phyloP scores from a whole-genome alignment of 2,797 vertebrate genomes.

The Galagoides demidoff region DNA sequence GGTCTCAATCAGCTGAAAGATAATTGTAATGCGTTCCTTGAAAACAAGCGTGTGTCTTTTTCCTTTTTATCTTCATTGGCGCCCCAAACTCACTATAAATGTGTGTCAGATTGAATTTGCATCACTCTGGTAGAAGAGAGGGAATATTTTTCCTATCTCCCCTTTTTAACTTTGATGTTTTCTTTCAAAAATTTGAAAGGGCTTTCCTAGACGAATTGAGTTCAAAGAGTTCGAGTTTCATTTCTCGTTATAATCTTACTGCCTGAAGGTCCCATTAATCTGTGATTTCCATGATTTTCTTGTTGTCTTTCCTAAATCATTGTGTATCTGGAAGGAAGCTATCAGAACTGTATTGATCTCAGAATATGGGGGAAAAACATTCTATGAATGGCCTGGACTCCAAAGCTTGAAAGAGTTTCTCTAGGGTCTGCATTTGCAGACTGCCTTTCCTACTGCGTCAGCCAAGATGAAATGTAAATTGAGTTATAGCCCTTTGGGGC shows the following conservation, averaged over 20 bases:
- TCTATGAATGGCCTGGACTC: not conserved
- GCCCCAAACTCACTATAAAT: not conserved
- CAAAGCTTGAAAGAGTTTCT: constrained; percentile 31
- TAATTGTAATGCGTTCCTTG: constrained; percentile 6
- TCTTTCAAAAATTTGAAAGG: constrained; percentile 57
- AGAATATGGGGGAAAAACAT: constrained; percentile 14
- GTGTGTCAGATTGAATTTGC: constrained; percentile 58
- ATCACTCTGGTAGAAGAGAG: not conserved
- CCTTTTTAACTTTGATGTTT: constrained; percentile 73
- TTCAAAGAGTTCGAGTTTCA: constrained; percentile 59
- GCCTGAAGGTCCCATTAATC: not conserved
- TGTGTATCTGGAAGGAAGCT: not conserved
- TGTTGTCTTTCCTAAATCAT: constrained; percentile 30
- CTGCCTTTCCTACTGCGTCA: constrained; percentile 28
- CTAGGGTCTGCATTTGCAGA: not conserved
- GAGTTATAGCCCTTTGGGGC: constrained; percentile 70
- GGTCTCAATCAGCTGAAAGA: constrained; percentile 26
- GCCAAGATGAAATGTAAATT: constrained; percentile 56
- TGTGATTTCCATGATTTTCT: not conserved
- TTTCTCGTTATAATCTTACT: constrained; percentile 50
- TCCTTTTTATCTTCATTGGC: constrained; percentile 48
- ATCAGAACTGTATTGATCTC: not conserved
- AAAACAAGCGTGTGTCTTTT: not conserved
- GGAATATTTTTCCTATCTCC: constrained; percentile 10
- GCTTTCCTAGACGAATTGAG: constrained; percentile 55